Base-by-base conservation (phyloP, 2,888 invertebrate species). In the Erebia aethiops region DNA sequence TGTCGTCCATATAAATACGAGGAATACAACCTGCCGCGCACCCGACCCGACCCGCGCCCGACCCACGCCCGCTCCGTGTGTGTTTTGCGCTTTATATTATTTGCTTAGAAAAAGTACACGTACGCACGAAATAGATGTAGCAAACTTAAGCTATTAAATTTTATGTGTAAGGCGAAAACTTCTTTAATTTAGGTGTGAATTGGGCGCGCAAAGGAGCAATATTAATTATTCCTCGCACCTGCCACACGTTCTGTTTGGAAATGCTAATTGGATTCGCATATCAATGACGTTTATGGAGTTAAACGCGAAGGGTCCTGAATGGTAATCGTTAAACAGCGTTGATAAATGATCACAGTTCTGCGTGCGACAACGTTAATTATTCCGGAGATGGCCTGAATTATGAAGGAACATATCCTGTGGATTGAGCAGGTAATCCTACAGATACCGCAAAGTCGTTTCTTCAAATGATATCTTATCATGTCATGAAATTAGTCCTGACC, bases 251-350 rank as follows among this genome's bases (percentile, higher is more conserved):
- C 57, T 69, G 58, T 69, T 70, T 70, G 64, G 60, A 65, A 70
- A 60, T 65, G 70, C 70, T 70, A 70, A 70, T 70, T 70, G 70
- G 70, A 65, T 60, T 70, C 65, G 70, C 70, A 70, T 70, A 52
- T 70, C 64, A 67, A 67, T 67, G 64, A 69, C 70, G 65, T 70
- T 70, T 70, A 70, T 70, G 64, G 65, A 65, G 60, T 70, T 65
- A 65, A 70, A 70, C 65, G 58, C 70, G 64, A 52, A 43, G 65
- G 65, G 57, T 35, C 56, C 58, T 52, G 70, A 70, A 70, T 65
- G 70, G 58, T 41, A 70, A 57, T 49, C 57, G 63, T 63, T 69
- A 56, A 69, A 68, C 68, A 68, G 51, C 58, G 51, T 41, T 65
- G 70, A 70, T 65, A 65, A 65, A 70, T 65, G 70, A 70, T 65